Evolutionary conservation across 2,888 invertebrate species (phyloP).

Genomic region (Phaedon cochleariae): DNA sequence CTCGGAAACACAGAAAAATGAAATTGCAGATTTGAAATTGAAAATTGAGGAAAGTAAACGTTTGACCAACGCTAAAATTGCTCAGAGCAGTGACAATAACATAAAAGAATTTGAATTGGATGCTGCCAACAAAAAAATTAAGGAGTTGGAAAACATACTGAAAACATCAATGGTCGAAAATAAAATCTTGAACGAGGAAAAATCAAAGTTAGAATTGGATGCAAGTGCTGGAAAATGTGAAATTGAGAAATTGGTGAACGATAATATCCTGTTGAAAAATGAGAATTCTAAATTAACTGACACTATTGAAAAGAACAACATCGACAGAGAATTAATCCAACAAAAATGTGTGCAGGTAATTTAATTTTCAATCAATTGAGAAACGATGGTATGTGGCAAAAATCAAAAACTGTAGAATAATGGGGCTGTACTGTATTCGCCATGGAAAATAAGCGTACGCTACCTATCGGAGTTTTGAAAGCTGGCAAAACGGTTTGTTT

Average conservation of each 20-base stretch:
- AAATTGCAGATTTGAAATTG: conserved; percentile 61
- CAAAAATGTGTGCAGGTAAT: conserved; percentile 26
- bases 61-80: conserved; percentile 22
- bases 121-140: conserved; percentile 46
- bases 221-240: neutral
- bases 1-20: conserved; percentile 37
- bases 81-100: conserved; percentile 35
- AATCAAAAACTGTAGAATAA: neutral
- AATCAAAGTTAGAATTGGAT: neutral
- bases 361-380: neutral
- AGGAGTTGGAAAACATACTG: conserved; percentile 41
- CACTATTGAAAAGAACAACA: conserved; percentile 5
- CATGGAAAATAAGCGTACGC: too few species aligned
- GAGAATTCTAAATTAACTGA: neutral
- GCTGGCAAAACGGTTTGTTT: too few species aligned
- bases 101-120: conserved; percentile 47
- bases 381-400: neutral
- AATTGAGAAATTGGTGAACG: conserved; percentile 4
- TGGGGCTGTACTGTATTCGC: too few species aligned
- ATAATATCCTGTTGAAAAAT: conserved; percentile 1
- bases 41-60: conserved; percentile 36
- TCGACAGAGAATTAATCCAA: conserved; percentile 8
- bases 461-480: too few species aligned
- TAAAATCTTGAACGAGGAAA: conserved; percentile 9
- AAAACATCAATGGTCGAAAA: conserved; percentile 33